Evolutionary conservation across 2,888 invertebrate species (phyloP).

Genomic region (Aplocera efformata): DNA sequence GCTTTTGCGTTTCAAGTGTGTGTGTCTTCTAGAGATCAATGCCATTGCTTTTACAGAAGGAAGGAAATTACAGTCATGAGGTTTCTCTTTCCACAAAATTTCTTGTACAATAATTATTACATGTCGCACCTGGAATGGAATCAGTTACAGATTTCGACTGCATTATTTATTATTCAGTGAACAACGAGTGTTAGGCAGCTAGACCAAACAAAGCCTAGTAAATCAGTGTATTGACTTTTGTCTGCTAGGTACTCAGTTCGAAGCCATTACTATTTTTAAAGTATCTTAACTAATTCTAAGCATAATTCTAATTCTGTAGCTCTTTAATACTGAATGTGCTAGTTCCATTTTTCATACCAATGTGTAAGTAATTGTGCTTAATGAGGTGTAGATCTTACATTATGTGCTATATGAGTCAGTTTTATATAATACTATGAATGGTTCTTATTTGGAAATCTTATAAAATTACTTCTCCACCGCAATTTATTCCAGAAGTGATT

Average conservation of each 20-base stretch:
- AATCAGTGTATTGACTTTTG: slow-evolving; percentile 23
- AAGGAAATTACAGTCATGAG: neutral
- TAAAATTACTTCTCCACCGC: too few relatives aligned
- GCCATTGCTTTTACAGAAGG: neutral
- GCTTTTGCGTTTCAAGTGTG: neutral
- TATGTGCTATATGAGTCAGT: too few relatives aligned
- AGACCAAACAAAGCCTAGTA: slow-evolving; percentile 25
- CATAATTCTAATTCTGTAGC: slow-evolving; percentile 63
- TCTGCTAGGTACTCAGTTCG: slow-evolving; percentile 30
- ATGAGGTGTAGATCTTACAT: slow-evolving; percentile 43
- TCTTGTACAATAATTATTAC: neutral
- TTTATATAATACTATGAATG: too few relatives aligned
- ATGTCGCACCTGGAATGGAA: slow-evolving; percentile 10
- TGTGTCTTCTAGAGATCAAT: neutral
- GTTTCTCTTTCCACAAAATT: too few relatives aligned
- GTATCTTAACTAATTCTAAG: slow-evolving; percentile 51
- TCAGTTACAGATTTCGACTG: slow-evolving; percentile 12
- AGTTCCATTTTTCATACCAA: slow-evolving; percentile 65
- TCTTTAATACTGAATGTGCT: slow-evolving; percentile 66
- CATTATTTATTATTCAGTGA: slow-evolving; percentile 22
- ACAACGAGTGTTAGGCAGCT: slow-evolving; percentile 37
- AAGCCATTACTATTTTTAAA: slow-evolving; percentile 45
- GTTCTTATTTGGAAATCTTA: too few relatives aligned
- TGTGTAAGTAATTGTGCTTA: slow-evolving; percentile 43
- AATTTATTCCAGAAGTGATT: too few relatives aligned